Evolutionary conservation across 92 coral and sea anemone genomes (phyloP).

Genomic region (Virgularia gustaviana): DNA sequence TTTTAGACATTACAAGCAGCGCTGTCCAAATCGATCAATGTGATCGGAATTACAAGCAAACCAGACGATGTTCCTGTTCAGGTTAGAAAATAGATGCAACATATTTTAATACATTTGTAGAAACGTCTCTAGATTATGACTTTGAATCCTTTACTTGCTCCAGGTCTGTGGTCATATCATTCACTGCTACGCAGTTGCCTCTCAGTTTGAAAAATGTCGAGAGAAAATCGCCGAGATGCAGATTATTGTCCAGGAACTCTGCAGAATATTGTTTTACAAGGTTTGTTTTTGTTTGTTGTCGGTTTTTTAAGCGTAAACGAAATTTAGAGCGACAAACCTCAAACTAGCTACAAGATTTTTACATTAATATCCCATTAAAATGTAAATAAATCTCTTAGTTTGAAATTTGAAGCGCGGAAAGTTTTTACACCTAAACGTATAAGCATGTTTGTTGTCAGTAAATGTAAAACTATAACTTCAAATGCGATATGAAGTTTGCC

Average conservation of each 20-base stretch:
- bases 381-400: no score
- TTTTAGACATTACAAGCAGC: slow-evolving; percentile 80
- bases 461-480: no score
- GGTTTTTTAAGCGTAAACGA: no score
- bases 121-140: neutral
- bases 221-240: slow-evolving; percentile 99
- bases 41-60: slow-evolving; percentile 55
- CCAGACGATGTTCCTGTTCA: slow-evolving; percentile 75
- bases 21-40: slow-evolving; percentile 65
- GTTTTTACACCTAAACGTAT: no score
- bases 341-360: no score
- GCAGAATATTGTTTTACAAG: slow-evolving; percentile 75
- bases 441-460: no score
- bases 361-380: no score
- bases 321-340: no score
- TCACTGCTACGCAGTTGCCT: slow-evolving; percentile 87
- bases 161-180: slow-evolving; percentile 89
- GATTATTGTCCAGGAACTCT: slow-evolving; percentile 70
- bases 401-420: no score
- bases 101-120: neutral
- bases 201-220: slow-evolving; percentile 92
- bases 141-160: neutral
- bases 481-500: no score
- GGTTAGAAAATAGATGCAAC: slow-evolving; percentile 45
- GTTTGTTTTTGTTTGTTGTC: no score